A percentile compares a stretch with the other conserved stretches of the same genome.
Conservation (phyloP, 1,140 invertebrate genomes). For the Archivesica marissinica region DNA sequence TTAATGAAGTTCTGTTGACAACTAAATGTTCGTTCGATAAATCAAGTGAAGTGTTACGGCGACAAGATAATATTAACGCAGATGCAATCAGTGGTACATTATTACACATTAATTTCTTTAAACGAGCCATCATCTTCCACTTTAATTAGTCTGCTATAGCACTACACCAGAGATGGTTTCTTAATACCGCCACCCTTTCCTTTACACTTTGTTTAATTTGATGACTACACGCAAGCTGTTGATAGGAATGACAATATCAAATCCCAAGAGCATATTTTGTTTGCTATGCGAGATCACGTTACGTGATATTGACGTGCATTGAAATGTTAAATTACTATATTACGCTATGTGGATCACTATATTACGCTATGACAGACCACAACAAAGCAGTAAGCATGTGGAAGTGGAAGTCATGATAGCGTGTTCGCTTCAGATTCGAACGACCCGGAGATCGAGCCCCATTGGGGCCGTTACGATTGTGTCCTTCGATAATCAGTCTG, state of each 20-base stretch:
- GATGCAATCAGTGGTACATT: slow-evolving; percentile 44
- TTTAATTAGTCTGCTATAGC: background rate
- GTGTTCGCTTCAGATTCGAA: no score
- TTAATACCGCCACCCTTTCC: background rate
- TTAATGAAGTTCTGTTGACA: background rate
- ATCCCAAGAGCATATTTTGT: background rate
- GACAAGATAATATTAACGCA: slow-evolving; percentile 29
- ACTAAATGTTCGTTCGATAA: slow-evolving; percentile 6
- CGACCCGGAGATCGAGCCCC: no score
- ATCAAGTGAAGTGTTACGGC: background rate
- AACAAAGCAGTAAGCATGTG: no score
- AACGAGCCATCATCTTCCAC: slow-evolving; percentile 27
- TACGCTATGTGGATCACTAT: no score
- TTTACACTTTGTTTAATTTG: slow-evolving; percentile 20
- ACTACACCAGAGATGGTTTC: background rate
- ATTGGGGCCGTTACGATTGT: no score
- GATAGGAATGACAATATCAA: background rate
- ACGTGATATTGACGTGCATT: no score
- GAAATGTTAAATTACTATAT: no score
- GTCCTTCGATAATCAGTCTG: no score
- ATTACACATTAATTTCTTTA: slow-evolving; percentile 52
- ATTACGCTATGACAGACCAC: no score
- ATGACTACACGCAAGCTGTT: slow-evolving; percentile 13
- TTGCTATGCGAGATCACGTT: no score
- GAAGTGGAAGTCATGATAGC: no score